These are phyloP conservation scores for Lacerta viridis DNA, from an alignment of 2,797 vertebrate genomes.

Conservation along the genomic window DNA sequence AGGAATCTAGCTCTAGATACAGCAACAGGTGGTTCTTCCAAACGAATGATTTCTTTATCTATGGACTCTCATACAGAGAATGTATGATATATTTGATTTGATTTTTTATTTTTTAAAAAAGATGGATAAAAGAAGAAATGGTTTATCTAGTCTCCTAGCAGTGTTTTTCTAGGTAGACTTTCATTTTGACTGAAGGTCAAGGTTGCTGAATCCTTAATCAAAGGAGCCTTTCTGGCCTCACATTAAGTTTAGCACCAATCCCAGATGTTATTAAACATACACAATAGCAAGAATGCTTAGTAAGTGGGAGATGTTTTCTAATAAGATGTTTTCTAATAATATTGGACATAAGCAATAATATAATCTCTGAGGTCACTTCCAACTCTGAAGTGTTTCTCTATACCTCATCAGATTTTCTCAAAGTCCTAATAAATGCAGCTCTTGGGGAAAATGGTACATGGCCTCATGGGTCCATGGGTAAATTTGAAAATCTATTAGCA, in stretches of 20 bases:
- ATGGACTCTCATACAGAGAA: not conserved
- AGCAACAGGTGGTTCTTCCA: not conserved
- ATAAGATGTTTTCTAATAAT: not conserved
- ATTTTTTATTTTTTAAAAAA: too few species aligned
- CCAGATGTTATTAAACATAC: not conserved
- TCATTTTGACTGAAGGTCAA: not conserved
- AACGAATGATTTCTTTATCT: not conserved
- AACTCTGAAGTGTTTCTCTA: not conserved
- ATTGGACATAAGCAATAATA: not conserved
- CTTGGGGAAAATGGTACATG: too few species aligned
- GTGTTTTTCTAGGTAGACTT: not conserved
- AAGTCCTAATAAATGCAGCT: not conserved
- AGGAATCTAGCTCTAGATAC: not conserved
- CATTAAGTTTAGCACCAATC: not conserved
- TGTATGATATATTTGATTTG: not conserved
- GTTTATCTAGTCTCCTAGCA: not conserved
- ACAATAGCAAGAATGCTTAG: not conserved
- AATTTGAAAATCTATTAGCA: not conserved
- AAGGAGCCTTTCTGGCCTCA: not conserved
- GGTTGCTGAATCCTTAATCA: not conserved
- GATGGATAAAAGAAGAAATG: constrained; percentile 1
- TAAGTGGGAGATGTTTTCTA: not conserved
- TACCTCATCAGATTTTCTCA: not conserved
- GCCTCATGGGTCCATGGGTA: not conserved
- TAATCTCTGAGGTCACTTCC: not conserved